Evolutionary conservation across 2,113 vertebrate species (phyloP).

Genomic region (Felis catus): DNA sequence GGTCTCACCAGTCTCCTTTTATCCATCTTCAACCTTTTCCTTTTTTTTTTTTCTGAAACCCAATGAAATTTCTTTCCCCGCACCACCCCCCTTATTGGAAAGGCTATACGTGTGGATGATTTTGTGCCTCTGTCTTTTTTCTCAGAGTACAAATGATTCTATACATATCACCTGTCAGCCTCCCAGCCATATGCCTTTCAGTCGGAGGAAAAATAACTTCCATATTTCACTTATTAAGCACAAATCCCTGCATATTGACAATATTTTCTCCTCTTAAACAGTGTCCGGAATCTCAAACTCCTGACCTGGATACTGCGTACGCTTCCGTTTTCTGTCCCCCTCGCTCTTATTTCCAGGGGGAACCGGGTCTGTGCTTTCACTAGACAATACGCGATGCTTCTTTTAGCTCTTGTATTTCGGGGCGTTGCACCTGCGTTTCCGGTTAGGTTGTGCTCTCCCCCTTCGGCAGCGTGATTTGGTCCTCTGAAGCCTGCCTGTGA

Average conservation of each 20-base stretch:
- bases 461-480: rapidly evolving
- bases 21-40: background rate
- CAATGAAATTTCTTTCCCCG: background rate
- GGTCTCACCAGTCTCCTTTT: too few species aligned
- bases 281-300: background rate
- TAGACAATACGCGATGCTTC: rapidly evolving
- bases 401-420: rapidly evolving
- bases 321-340: rapidly evolving
- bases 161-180: rapidly evolving
- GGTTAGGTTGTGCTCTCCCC: rapidly evolving
- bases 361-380: background rate
- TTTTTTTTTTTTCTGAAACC: background rate
- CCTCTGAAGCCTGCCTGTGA: background rate
- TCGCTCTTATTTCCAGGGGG: too few species aligned
- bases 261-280: background rate
- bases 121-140: background rate
- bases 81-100: background rate
- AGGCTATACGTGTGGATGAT: background rate
- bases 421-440: rapidly evolving
- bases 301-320: rapidly evolving
- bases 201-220: background rate
- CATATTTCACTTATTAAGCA: background rate
- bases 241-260: too few species aligned
- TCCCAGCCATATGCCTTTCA: background rate
- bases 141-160: background rate